These are phyloP conservation scores for Mirza zaza DNA, from an alignment of 2,113 vertebrate genomes.

Conservation along the genomic window DNA sequence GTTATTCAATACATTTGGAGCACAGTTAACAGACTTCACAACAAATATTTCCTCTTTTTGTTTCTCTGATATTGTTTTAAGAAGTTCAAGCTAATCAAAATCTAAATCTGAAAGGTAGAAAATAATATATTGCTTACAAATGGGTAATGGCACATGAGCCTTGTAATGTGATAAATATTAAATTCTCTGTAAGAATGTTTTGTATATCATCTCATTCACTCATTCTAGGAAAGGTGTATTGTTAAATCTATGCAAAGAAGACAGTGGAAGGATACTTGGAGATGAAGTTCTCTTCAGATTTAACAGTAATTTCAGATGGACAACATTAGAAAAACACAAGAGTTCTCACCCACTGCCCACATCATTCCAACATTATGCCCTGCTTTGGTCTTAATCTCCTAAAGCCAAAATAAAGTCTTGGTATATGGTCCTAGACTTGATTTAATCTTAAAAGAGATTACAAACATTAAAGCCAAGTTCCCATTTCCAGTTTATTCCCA, in stretches of 20 bases:
- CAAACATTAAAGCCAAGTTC: not conserved
- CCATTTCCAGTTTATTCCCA: not conserved
- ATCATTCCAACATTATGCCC: not conserved
- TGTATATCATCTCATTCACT: not conserved
- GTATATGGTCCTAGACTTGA: not conserved
- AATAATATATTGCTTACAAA: not conserved
- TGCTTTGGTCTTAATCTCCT: not conserved
- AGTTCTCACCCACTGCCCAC: not conserved
- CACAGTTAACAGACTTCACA: not conserved
- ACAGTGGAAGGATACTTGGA: not conserved
- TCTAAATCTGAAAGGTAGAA: not conserved
- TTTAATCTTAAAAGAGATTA: not conserved
- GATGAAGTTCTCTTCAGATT: not conserved
- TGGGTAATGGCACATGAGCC: not conserved
- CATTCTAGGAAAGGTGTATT: not conserved
- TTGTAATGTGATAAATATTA: not conserved
- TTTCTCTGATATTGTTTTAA: slow-evolving; percentile 35
- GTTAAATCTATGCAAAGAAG: not conserved
- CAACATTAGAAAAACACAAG: not conserved
- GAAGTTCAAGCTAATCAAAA: slow-evolving; percentile 30
- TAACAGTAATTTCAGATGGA: not conserved
- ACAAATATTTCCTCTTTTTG: slow-evolving; percentile 1
- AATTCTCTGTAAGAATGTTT: not conserved
- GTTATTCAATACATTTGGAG: slow-evolving; percentile 44
- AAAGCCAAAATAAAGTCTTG: not conserved